Evolutionary conservation across 2,797 vertebrate genomes (phyloP).

Genomic region (Galaxias olidus): DNA sequence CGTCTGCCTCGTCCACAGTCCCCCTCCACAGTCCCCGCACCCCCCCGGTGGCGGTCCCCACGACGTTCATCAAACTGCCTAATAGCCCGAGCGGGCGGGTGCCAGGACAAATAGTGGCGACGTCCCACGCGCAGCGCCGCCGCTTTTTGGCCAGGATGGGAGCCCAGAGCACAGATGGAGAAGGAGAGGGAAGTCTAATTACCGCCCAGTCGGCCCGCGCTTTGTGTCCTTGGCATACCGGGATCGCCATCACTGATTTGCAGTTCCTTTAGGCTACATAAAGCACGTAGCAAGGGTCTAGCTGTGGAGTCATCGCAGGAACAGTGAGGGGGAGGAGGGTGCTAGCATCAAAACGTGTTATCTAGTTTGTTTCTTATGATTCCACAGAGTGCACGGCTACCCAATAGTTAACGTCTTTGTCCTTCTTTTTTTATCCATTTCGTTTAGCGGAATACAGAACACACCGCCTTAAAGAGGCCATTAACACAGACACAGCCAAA

Average conservation of each 20-base stretch:
- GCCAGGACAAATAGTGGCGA: slow-evolving; percentile 2
- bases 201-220: slow-evolving; percentile 49
- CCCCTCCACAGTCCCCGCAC: slow-evolving; percentile 49
- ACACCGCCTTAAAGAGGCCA: too few relatives aligned
- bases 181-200: slow-evolving; percentile 42
- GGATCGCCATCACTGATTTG: neutral
- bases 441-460: too few relatives aligned
- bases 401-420: too few relatives aligned
- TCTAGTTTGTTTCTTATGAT: neutral
- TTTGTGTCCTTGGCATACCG: slow-evolving; percentile 46
- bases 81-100: slow-evolving; percentile 58
- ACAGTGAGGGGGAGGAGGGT: neutral
- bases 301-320: neutral
- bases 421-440: too few relatives aligned
- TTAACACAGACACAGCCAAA: too few relatives aligned
- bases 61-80: slow-evolving; percentile 61
- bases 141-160: slow-evolving; percentile 43
- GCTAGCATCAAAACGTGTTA: neutral
- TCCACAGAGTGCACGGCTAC: too few relatives aligned
- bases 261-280: neutral
- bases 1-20: slow-evolving; percentile 35
- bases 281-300: neutral
- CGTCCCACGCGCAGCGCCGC: slow-evolving; percentile 10
- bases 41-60: slow-evolving; percentile 26
- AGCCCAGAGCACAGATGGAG: slow-evolving; percentile 57